phyloP scores from a whole-genome alignment of 2,888 invertebrate species.

The Ctenicera cuprea region DNA sequence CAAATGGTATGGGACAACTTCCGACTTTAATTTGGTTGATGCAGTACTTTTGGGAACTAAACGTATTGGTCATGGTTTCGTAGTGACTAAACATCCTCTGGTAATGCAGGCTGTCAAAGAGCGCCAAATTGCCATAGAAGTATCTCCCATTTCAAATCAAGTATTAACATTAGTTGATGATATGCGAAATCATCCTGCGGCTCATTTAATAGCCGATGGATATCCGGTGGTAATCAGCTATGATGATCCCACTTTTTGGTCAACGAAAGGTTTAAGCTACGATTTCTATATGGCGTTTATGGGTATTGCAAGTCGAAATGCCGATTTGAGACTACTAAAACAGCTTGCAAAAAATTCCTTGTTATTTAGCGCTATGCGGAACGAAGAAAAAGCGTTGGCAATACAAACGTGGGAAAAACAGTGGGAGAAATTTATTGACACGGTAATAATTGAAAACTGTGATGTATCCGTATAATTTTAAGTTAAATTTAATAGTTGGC shows the following conservation, averaged over 20 bases:
- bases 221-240: constrained; percentile 84
- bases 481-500: no score
- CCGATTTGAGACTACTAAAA: constrained; percentile 83
- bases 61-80: constrained; percentile 87
- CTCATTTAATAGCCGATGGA: constrained; percentile 78
- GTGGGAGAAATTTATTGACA: constrained; percentile 73
- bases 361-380: constrained; percentile 78
- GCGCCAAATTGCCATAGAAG: constrained; percentile 81
- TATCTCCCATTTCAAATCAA: constrained; percentile 87
- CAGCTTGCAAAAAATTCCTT: constrained; percentile 85
- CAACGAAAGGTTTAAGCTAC: constrained; percentile 81
- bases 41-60: constrained; percentile 84
- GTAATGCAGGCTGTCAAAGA: constrained; percentile 76
- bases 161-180: constrained; percentile 82
- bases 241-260: constrained; percentile 87
- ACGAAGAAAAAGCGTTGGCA: constrained; percentile 73
- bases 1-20: constrained; percentile 80
- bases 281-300: constrained; percentile 88
- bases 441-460: no score
- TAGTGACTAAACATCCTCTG: constrained; percentile 82
- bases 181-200: constrained; percentile 84
- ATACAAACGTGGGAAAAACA: constrained; percentile 74
- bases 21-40: constrained; percentile 85
- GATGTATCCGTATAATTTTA: no score
- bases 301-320: constrained; percentile 80